Evolutionary conservation across 1,140 invertebrate species (phyloP), one percentile per base, ranked within the genome.

Genomic region (Drosophila kikkawai): DNA sequence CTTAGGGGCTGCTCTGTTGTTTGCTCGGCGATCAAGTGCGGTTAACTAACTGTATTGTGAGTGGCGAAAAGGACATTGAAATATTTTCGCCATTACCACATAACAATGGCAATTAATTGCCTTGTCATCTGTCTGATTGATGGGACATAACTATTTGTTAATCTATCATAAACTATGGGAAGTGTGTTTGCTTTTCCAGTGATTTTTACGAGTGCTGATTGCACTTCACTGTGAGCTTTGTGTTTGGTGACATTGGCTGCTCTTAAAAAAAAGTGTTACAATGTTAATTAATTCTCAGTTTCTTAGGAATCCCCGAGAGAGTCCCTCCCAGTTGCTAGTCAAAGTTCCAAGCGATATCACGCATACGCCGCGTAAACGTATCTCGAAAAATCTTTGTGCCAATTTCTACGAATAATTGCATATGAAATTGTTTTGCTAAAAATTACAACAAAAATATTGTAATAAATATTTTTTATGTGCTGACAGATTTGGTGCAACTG

Each of bases 401-500:
- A 71, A 71, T 69, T 63, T 64, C 29, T 41, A 47, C 60, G 47
- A 59, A 56, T 84, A 88, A 87, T 88, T 87, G 85, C 80, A 79
- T 78, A 88, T 84, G 76, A 87, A 88, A 88, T 83, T 80, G 55
- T 76, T 74, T 37, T 71, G 48, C 69, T 70, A 11, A 32, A 4
- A 36, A 71, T 71, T 71, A 71, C 44, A 86, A 22, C 22, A 9
- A 64, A 65, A 59, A 61, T 36, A 82, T 75, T 85, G 79, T 86
- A 87, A 80, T 88, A 84, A 87, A 88, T 83, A 84, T 80, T 83
- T 80, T 83, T 83, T 84, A 78, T 75, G n/a, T 26, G 66, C 59
- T 80, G 84, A 88, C 84, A 88, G 84, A 88, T 71, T 88, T 88
- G 85, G 85, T 88, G 81, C 84, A 88, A 61, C 63, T 58, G 63